These are phyloP conservation scores for Poeciliopsis paucimaculata DNA, from an alignment of 2,797 vertebrate species.

Conservation along the genomic window DNA sequence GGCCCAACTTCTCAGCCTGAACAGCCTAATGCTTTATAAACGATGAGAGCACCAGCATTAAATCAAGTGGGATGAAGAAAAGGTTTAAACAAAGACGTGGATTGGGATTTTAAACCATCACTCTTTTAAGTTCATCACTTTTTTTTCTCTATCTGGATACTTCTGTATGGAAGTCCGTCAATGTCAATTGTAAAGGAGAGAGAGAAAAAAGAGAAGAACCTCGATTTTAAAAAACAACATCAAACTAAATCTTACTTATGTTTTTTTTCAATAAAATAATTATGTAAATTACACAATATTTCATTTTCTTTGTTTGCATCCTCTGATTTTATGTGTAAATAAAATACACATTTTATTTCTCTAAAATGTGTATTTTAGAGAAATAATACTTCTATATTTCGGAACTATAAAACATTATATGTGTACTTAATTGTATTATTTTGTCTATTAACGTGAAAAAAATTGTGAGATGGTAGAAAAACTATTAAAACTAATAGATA, in stretches of 20 bases:
- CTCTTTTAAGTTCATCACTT: not conserved
- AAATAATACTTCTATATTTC: not conserved
- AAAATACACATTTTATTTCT: too few species aligned
- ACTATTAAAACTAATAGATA: not conserved
- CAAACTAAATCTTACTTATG: not conserved
- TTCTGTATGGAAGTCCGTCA: not conserved
- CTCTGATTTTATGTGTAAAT: too few species aligned
- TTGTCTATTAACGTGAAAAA: not conserved
- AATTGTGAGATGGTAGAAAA: not conserved
- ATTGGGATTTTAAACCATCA: not conserved
- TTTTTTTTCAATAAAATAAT: not conserved
- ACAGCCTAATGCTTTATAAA: not conserved
- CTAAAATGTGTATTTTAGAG: not conserved
- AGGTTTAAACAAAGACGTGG: not conserved
- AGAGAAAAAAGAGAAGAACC: not conserved
- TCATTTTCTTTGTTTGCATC: not conserved
- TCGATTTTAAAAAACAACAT: not conserved
- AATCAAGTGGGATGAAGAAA: not conserved
- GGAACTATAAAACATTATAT: not conserved
- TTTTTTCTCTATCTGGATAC: not conserved
- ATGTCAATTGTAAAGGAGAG: not conserved
- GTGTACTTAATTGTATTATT: not conserved
- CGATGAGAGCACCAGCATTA: not conserved
- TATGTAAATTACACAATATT: not conserved
- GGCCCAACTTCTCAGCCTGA: slow-evolving; percentile 15